Conservation (phyloP, 2,113 vertebrate genomes). For the Saguinus midas region DNA sequence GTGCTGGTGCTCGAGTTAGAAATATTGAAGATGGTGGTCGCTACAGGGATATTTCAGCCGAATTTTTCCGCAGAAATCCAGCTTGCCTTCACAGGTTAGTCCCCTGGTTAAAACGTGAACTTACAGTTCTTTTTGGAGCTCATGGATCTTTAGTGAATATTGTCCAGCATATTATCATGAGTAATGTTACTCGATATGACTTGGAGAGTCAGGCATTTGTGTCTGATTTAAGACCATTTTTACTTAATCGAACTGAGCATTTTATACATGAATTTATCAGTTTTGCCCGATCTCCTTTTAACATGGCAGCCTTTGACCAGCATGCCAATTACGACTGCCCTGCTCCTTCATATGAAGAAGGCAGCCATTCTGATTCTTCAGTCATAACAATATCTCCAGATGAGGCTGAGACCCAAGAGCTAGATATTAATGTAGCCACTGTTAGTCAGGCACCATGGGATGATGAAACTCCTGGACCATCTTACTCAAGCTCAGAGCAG, state of each 20-base stretch:
- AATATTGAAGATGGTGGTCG: slow-evolving; percentile 92
- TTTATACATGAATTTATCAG: slow-evolving; percentile 94
- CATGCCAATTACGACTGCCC: slow-evolving; percentile 94
- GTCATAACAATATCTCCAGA: slow-evolving; percentile 95
- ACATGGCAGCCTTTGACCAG: slow-evolving; percentile 92
- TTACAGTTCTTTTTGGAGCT: slow-evolving; percentile 91
- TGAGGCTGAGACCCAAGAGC: slow-evolving; percentile 75
- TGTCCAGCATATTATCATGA: slow-evolving; percentile 91
- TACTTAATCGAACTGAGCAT: slow-evolving; percentile 91
- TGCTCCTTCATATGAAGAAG: slow-evolving; percentile 89
- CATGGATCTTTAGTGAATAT: slow-evolving; percentile 90
- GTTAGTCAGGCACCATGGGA: slow-evolving; percentile 91
- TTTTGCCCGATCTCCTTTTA: slow-evolving; percentile 93
- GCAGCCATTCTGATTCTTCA: slow-evolving; percentile 90
- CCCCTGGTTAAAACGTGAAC: slow-evolving; percentile 94
- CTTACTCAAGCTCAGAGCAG: slow-evolving; percentile 89
- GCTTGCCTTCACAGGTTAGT: slow-evolving; percentile 95
- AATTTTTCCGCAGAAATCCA: slow-evolving; percentile 94
- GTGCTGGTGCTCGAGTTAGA: slow-evolving; percentile 86
- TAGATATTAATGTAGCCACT: slow-evolving; percentile 74
- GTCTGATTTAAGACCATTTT: slow-evolving; percentile 90
- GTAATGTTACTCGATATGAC: slow-evolving; percentile 88
- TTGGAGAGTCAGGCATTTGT: slow-evolving; percentile 89
- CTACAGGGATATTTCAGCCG: slow-evolving; percentile 91
- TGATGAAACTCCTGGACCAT: slow-evolving; percentile 94